Evolutionary conservation across 2,888 invertebrate genomes (phyloP).

Genomic region (Aleiodes alternator): DNA sequence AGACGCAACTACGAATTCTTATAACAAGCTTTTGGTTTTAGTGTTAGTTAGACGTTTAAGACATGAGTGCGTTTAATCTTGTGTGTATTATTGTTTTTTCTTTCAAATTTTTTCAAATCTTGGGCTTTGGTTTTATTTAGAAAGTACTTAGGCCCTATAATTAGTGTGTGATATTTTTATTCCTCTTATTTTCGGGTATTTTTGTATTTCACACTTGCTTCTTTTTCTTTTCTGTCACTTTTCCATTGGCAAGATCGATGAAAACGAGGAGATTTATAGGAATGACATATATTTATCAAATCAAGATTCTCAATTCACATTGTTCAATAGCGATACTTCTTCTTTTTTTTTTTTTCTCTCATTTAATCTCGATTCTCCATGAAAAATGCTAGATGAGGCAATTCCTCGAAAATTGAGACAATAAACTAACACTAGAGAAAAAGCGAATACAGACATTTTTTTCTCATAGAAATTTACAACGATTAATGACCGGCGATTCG

Average conservation of each 20-base stretch:
- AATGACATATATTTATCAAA: slow-evolving; percentile 53
- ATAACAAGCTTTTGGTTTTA: slow-evolving; percentile 15
- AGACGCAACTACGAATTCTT: slow-evolving; percentile 16
- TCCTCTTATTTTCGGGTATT: slow-evolving; percentile 51
- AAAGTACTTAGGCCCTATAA: slow-evolving; percentile 59
- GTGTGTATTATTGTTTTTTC: neutral
- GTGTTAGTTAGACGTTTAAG: slow-evolving; percentile 14
- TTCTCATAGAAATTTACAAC: slow-evolving; percentile 59
- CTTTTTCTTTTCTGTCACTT: slow-evolving; percentile 37
- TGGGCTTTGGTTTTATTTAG: slow-evolving; percentile 33
- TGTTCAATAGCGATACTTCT: slow-evolving; percentile 40
- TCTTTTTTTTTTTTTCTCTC: slow-evolving; percentile 25
- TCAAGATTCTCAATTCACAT: slow-evolving; percentile 49
- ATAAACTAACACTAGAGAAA: slow-evolving; percentile 57
- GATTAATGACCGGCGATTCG: slow-evolving; percentile 60
- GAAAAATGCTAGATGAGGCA: slow-evolving; percentile 51
- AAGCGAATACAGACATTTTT: slow-evolving; percentile 59
- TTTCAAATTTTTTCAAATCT: neutral
- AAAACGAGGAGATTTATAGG: slow-evolving; percentile 54
- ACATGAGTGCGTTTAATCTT: slow-evolving; percentile 3
- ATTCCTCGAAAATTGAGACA: slow-evolving; percentile 55
- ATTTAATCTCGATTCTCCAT: slow-evolving; percentile 45
- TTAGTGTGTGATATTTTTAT: slow-evolving; percentile 55
- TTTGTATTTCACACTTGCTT: slow-evolving; percentile 44
- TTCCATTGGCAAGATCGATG: slow-evolving; percentile 49